phyloP scores from a whole-genome alignment of 2,888 invertebrate genomes.

The Drepana falcataria region DNA sequence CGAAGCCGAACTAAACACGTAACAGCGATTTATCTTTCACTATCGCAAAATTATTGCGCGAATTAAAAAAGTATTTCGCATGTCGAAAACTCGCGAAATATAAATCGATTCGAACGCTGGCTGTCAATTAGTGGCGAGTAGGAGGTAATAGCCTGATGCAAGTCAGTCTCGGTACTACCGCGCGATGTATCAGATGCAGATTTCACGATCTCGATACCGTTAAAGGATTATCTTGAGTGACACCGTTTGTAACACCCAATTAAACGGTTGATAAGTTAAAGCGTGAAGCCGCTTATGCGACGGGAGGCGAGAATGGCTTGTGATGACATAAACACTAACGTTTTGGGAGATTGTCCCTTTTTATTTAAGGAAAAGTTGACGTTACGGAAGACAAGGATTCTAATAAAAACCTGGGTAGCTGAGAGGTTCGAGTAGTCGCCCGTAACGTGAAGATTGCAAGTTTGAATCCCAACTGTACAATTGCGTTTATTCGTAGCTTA shows the following conservation, averaged over 20 bases:
- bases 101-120: conserved; percentile 41
- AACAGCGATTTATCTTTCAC: conserved; percentile 2
- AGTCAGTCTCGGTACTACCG: conserved; percentile 25
- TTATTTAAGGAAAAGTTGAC: no score
- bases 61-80: conserved; percentile 31
- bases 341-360: no score
- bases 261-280: conserved; percentile 52
- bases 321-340: no score
- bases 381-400: no score
- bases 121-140: conserved; percentile 59
- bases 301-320: not conserved
- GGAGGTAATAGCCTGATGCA: conserved; percentile 38
- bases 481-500: no score
- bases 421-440: no score
- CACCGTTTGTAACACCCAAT: conserved; percentile 57
- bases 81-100: conserved; percentile 40
- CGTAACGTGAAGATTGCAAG: no score
- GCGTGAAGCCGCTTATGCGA: not conserved
- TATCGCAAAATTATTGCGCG: conserved; percentile 14
- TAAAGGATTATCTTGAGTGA: conserved; percentile 67
- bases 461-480: no score
- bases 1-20: conserved; percentile 3
- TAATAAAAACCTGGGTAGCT: no score
- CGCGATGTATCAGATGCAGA: conserved; percentile 50
- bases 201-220: conserved; percentile 57